Percentiles rank a stretch among this genome's conserved stretches.
Evolutionary conservation across 2,113 vertebrate genomes (phyloP).

Genomic region (Stegastes partitus): DNA sequence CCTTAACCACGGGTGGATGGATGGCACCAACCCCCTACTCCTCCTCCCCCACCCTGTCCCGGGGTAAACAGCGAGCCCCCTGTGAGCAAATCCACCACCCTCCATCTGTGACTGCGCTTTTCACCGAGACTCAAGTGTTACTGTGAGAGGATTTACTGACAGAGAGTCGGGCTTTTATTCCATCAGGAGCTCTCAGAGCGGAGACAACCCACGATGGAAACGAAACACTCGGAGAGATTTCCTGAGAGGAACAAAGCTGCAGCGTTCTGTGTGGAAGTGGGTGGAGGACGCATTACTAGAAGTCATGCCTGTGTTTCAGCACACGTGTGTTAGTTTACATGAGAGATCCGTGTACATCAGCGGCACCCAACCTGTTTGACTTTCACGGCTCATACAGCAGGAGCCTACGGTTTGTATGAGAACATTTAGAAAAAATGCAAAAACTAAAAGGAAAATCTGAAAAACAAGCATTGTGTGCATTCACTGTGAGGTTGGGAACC

Average conservation of each 20-base stretch:
- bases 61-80: not conserved
- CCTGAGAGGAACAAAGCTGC: conserved; percentile 60
- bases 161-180: conserved; percentile 28
- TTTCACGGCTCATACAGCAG: not conserved
- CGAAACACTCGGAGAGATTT: conserved; percentile 22
- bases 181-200: conserved; percentile 31
- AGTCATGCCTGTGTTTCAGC: not conserved
- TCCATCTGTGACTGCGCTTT: conserved; percentile 65
- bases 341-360: conserved; percentile 3
- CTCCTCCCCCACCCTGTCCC: not conserved
- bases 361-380: not conserved
- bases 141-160: conserved; percentile 36
- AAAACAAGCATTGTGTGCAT: not conserved
- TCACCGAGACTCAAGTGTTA: conserved; percentile 36
- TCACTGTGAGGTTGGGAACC: not conserved
- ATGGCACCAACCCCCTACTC: conserved; percentile 4
- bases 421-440: no score
- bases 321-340: not conserved
- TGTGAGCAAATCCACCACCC: conserved; percentile 41
- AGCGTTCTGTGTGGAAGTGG: not conserved
- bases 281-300: not conserved
- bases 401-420: not conserved
- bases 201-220: not conserved
- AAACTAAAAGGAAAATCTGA: no score
- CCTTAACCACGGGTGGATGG: conserved; percentile 38